Evolutionary conservation across 2,797 vertebrate species (phyloP), one percentile per base, ranked within the genome.

Genomic region (Esox lucius): DNA sequence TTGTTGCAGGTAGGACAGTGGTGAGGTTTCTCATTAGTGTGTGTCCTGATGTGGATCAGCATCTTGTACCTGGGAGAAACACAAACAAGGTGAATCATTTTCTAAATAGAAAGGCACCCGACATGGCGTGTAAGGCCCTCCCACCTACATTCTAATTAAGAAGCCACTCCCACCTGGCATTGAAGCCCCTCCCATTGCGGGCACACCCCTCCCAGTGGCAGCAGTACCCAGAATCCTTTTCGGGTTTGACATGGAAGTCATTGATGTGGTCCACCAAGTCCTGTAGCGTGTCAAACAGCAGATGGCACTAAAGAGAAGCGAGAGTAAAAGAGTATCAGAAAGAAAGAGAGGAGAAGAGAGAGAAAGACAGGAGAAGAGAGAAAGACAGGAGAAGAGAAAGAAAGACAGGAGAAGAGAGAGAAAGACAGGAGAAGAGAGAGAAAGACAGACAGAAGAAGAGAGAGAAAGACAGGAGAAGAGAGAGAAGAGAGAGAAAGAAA

Each of bases 141-240:
- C 17, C n/a, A 53, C 19, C 51, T 53, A n/a, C 2, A 33, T n/a
- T 24, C 11, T 26, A 1, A 76, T 42, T 11, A 62, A 24, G 17
- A 7, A 42, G 6, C 28, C 28, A 1, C 3, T 74, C 84, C 85
- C 75, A 96, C 95, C 95, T 95, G 91, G 95, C 95, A 0, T 96
- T 96, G 89, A 96, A 96, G 78, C 95, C 95, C 12, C 95, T 89
- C 69, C 95, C 95, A 0, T 95, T 95, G 74, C 95, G 95, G 19
- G 95, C 94, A 0, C 95, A 96, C 76, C 95, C 95, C 79, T 96
- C 95, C 95, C 95, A 96, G 85, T 95, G 95, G 83, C 95, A 96
- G 87, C 95, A 96, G 88, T 96, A 96, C 73, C 95, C 95, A 0
- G 94, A 91, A 0, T 95, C 95, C 89, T 96, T 96, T 88, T 96